Evolutionary conservation across 53 echinoderm and acorn worm species (phyloP), one percentile per base, ranked within the genome.

Genomic region (Actinopyga echinites): DNA sequence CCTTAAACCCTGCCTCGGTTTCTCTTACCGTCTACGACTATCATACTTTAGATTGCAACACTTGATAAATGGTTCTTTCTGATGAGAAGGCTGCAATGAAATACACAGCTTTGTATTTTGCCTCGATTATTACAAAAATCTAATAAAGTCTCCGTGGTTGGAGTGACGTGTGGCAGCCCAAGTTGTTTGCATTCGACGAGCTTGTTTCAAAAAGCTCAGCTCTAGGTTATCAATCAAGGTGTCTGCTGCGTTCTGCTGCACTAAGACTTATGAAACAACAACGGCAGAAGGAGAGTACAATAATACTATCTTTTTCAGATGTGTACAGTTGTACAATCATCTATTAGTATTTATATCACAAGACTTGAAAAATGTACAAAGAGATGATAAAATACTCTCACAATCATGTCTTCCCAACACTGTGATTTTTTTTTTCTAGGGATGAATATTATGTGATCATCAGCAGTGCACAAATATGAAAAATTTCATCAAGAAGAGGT

Each of bases 111-210:
- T 71, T 71, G 71, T 71, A 40, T 71, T 71, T 71, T 71, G 71
- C 71, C 71, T 71, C 71, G 44, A 71, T 71, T 71, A 71, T 71
- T 71, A 71, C 71, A 71, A 71, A 71, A 71, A 71, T 71, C 71
- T 71, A 71, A 71, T 71, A 71, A 71, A 40, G 71, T 44, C 71
- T 40, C 63, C 4, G 63, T 5, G n/a, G 42, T 71, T n/a, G 71
- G 71, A 71, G 71, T 42, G 71, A 71, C 71, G 71, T 38, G 71
- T 71, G 71, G 71, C 71, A 71, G 40, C 71, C 40, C 32, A 13
- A 40, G 71, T 42, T 71, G 71, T 71, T 71, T 71, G 71, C 42
- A 71, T 42, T 38, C 42, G 71, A 71, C 44, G 44, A 71, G 71
- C 71, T 40, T 71, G 71, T 71, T 38, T 38, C 71, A 42, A 71